Percentiles rank a stretch among this genome's conserved stretches.
Evolutionary conservation across 2,888 invertebrate species (phyloP).

Genomic region (Cinara cedri): DNA sequence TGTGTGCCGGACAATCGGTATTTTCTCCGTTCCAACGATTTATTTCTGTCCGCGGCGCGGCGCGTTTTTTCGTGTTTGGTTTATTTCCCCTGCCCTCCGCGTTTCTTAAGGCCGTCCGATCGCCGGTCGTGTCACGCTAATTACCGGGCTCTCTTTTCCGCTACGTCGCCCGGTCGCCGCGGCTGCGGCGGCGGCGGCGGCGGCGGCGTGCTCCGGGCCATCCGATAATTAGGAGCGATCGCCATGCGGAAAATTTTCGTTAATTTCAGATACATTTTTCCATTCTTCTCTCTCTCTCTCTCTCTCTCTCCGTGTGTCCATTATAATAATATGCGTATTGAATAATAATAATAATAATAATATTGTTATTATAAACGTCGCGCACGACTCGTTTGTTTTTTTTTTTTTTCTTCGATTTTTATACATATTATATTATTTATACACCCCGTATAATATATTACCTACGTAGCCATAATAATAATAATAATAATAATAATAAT

Average conservation of each 20-base stretch:
- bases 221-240: conserved; percentile 38
- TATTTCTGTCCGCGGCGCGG: conserved; percentile 47
- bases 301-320: not conserved
- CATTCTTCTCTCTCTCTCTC: not conserved
- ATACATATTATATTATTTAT: not conserved
- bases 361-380: too few relatives aligned
- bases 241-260: conserved; percentile 42
- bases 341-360: too few relatives aligned
- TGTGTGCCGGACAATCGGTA: conserved; percentile 35
- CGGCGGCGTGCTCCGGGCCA: conserved; percentile 3
- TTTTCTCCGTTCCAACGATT: conserved; percentile 42
- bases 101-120: conserved; percentile 21
- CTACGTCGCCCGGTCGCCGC: not conserved
- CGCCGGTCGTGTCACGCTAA: conserved; percentile 41
- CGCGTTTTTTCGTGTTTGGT: conserved; percentile 10
- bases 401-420: not conserved
- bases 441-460: too few relatives aligned
- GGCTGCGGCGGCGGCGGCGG: too few relatives aligned
- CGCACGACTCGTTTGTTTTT: too few relatives aligned
- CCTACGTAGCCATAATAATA: too few relatives aligned
- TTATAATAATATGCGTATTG: too few relatives aligned
- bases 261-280: conserved; percentile 36
- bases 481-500: too few relatives aligned
- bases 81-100: not conserved
- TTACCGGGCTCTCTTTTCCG: conserved; percentile 36